Evolutionary conservation across 1,140 invertebrate genomes (phyloP).

Genomic region (Aphelenchoides fujianensis): DNA sequence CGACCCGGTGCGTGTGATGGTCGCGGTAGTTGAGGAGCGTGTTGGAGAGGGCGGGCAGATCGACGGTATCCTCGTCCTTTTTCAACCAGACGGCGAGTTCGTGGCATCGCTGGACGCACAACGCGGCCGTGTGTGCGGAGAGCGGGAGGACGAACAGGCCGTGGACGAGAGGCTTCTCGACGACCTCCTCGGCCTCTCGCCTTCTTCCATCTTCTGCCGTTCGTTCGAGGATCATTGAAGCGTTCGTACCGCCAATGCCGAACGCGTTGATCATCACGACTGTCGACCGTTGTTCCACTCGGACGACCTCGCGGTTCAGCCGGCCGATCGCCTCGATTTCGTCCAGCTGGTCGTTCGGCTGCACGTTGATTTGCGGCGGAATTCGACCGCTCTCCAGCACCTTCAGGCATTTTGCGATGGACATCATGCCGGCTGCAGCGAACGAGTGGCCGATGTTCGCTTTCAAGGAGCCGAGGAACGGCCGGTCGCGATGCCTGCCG

Average conservation of each 20-base stretch:
- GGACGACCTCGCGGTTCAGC: not conserved
- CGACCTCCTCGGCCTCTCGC: not conserved
- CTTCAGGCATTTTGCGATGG: conserved; percentile 32
- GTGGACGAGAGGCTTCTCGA: not conserved
- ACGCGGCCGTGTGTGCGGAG: not conserved
- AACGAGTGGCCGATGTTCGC: conserved; percentile 36
- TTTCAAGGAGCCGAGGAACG: conserved; percentile 28
- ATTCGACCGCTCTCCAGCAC: conserved; percentile 30
- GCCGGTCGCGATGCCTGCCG: not conserved
- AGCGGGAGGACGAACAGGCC: conserved; percentile 25
- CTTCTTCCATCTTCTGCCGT: too few species aligned
- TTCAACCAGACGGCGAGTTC: conserved; percentile 18
- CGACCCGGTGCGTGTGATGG: conserved; percentile 15
- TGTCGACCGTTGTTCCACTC: not conserved
- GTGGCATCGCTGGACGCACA: conserved; percentile 20
- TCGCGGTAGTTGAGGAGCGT: conserved; percentile 29
- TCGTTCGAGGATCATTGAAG: conserved; percentile 23
- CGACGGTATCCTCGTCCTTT: not conserved
- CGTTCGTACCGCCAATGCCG: conserved; percentile 45
- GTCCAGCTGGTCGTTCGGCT: conserved; percentile 9
- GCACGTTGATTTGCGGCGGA: conserved; percentile 29
- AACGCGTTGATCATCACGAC: conserved; percentile 31
- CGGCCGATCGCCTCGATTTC: not conserved
- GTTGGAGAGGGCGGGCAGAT: conserved; percentile 4
- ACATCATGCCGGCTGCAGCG: conserved; percentile 37